A percentile compares a stretch with the other conserved stretches of the same genome.
These are phyloP conservation scores for Ladona fulva DNA, from an alignment of 1,140 invertebrate genomes.

Conservation along the genomic window DNA sequence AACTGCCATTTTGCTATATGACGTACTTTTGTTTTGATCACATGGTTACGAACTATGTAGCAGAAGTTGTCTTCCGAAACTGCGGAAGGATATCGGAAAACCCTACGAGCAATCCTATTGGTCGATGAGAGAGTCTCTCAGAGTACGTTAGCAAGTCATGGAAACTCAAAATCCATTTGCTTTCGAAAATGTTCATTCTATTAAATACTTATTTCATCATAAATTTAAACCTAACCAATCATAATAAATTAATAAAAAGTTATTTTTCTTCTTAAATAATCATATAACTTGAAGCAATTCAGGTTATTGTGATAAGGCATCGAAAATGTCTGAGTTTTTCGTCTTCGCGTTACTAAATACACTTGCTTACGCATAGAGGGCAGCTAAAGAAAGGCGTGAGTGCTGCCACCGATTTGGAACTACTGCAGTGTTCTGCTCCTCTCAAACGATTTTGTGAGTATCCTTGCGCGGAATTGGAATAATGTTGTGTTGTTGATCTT, in stretches of 20 bases:
- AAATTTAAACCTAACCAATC: too few relatives aligned
- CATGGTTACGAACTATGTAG: conserved; percentile 24
- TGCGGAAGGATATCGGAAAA: conserved; percentile 12
- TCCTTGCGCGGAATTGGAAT: conserved; percentile 25
- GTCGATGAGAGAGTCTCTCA: not conserved
- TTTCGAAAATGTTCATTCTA: too few relatives aligned
- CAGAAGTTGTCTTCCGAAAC: conserved; percentile 12
- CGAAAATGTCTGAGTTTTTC: conserved; percentile 12
- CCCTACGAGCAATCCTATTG: not conserved
- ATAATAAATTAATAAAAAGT: too few relatives aligned
- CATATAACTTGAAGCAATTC: too few relatives aligned
- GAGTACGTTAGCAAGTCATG: not conserved
- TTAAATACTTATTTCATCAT: too few relatives aligned
- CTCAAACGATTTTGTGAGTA: conserved; percentile 24
- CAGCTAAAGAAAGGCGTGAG: not conserved
- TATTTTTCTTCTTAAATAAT: too few relatives aligned
- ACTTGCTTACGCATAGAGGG: not conserved
- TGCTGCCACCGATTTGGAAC: not conserved
- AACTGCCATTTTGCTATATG: conserved; percentile 27
- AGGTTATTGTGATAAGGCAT: too few relatives aligned
- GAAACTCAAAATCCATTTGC: not conserved
- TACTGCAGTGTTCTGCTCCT: conserved; percentile 7
- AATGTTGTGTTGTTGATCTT: conserved; percentile 23
- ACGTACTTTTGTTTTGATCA: conserved; percentile 28
- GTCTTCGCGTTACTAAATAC: conserved; percentile 16